Evolutionary conservation across 1,140 invertebrate genomes (phyloP), one percentile per base, ranked within the genome.

Genomic region (Atta cephalotes): DNA sequence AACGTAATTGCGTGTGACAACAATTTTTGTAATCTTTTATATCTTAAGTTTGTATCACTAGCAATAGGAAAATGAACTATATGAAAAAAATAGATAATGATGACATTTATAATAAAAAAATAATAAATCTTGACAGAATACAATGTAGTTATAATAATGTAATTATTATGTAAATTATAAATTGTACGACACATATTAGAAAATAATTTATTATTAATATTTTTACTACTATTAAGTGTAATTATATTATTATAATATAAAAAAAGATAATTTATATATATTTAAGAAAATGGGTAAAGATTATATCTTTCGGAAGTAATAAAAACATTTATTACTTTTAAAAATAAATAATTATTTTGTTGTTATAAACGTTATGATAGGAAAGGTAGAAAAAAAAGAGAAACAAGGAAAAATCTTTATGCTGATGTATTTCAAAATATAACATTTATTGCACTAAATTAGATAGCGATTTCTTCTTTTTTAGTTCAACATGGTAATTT

Each of bases 1-100:
- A 45, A 45, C 39, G 39, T 45, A 71, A 79, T 88, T 71, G 18
- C 58, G 62, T 45, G 12, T 45, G 60, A 7, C 12, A 68, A 60
- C 28, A 14, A 79, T 49, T 86, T 35, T 31, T 45, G 5, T 16
- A 62, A 80, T 62, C 14, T 71, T 35, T 65, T n/a, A 63, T 3
- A 25, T n/a, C 0, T 78, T 63, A 28, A n/a, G 4, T 49, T 6
- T 78, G 12, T 10, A 12, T 25, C 3, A 25, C 9, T 45, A 39
- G 35, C 35, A 39, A 21, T 63, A 78, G 63, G 7, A 28, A 28
- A 14, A 62, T 9, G 3, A 62, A 3, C 0, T 2, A 16, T 25
- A 25, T 39, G 6, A 68, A 68, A 7, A 31, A 53, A n/a, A n/a
- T 31, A 66, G 18, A 10, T 28, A 3, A 49, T 9, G 31, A 49